These are phyloP conservation scores for Rallus crepitans DNA, from an alignment of 2,797 vertebrate genomes.

Conservation along the genomic window DNA sequence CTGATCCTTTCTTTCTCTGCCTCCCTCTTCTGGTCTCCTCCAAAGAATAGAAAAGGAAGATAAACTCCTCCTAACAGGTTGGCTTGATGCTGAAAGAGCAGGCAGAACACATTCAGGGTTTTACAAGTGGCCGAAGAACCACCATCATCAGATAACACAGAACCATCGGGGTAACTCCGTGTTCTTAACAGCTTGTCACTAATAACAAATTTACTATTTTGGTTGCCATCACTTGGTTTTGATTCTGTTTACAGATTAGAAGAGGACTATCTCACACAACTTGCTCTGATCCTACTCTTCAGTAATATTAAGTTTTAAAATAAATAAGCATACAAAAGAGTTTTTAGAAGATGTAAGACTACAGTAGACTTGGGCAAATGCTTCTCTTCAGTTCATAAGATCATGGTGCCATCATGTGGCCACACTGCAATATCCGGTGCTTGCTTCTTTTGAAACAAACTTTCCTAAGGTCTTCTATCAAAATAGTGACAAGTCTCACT, in stretches of 20 bases:
- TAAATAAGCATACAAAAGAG: neutral
- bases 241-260: neutral
- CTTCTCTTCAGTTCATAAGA: neutral
- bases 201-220: neutral
- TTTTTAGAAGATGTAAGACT: neutral
- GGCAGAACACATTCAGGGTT: neutral
- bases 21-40: too few relatives aligned
- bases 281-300: neutral
- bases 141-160: neutral
- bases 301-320: neutral
- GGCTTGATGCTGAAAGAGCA: neutral
- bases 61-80: neutral
- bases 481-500: neutral
- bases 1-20: neutral
- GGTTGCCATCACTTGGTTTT: neutral
- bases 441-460: neutral
- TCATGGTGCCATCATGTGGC: constrained; percentile 14
- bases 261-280: neutral
- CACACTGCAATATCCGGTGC: neutral
- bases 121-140: neutral
- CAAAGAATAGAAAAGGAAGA: neutral
- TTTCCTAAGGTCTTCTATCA: neutral
- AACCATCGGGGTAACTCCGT: neutral
- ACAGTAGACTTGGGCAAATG: accelerated
- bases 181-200: neutral